These are phyloP conservation scores for Denticeps clupeoides DNA, from an alignment of 2,797 vertebrate genomes.

Conservation along the genomic window DNA sequence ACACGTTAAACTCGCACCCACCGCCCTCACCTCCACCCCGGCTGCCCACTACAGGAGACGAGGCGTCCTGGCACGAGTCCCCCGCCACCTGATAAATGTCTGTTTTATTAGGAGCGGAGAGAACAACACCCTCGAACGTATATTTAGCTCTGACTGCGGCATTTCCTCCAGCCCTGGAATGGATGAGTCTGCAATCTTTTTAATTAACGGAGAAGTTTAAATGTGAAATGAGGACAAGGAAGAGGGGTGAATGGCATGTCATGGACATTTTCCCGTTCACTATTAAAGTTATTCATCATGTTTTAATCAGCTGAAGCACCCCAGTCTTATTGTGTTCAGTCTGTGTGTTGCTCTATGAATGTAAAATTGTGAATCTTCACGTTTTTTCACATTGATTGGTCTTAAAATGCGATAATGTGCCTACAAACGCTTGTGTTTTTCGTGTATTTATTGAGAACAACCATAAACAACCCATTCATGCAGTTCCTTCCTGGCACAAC, in stretches of 20 bases:
- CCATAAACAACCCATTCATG: no score
- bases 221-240: conserved; percentile 23
- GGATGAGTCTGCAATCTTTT: conserved; percentile 14
- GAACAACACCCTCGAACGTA: conserved; percentile 25
- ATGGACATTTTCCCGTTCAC: not conserved
- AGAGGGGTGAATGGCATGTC: conserved; percentile 4
- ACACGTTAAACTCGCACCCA: no score
- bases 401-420: no score
- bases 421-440: no score
- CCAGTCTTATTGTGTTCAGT: no score
- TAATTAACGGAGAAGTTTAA: conserved; percentile 17
- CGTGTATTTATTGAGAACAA: no score
- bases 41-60: conserved; percentile 29
- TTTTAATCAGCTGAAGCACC: no score
- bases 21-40: not conserved
- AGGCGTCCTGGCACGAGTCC: conserved; percentile 26
- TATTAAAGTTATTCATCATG: no score
- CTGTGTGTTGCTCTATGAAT: no score
- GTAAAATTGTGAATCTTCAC: no score
- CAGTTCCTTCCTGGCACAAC: no score
- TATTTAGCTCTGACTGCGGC: conserved; percentile 19
- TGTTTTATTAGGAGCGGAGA: conserved; percentile 27
- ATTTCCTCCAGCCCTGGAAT: conserved; percentile 21
- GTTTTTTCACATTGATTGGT: no score
- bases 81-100: conserved; percentile 33